Evolutionary conservation across 2,113 vertebrate species (phyloP), one percentile per base, ranked within the genome.

Genomic region (Melierax canorus): DNA sequence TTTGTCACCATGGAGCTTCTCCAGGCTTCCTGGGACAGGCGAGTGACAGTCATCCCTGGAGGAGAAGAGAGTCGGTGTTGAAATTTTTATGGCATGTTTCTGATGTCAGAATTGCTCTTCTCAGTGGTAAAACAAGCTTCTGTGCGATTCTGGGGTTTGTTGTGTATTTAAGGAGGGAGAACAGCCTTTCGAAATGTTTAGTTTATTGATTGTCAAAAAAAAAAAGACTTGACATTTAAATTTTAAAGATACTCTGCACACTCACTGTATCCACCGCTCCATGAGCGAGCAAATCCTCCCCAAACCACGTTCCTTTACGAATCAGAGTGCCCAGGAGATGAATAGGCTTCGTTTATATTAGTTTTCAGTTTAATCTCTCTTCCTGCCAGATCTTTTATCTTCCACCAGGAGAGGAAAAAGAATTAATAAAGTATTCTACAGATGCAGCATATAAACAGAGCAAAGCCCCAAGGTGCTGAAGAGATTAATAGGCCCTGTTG

Each of bases 311-410:
- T 91, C 86, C 82, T 80, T 73, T 83, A 85, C 64, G 91, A 95
- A 97, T 97, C 96, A 43, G 82, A 92, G 89, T 34, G 69, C 97
- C 95, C 79, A 48, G 95, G 98, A 98, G 97, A 98, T 97, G 95
- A 97, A 97, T 97, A 82, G 58, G 94, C 86, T 97, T 98, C 93
- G 83, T 97, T 98, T 98, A 94, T 97, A 96, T 98, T 97, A 97
- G 97, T 96, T 98, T 98, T 97, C 96, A 95, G 93, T 98, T 98
- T 98, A 97, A 98, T 98, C 97, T 98, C 96, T 98, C 95, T 97
- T 98, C 95, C 97, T 98, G 96, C 98, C 96, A 97, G 95, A 97
- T 96, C 97, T 98, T 98, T 97, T 98, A 96, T 97, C 97, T 98
- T 97, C 90, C 60, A 96, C 94, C 80, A 87, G 86, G 90, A 97